Percentiles rank a stretch among this genome's conserved stretches.
Evolutionary conservation across 1,140 invertebrate genomes (phyloP).

Genomic region (Globodera ellingtonae): DNA sequence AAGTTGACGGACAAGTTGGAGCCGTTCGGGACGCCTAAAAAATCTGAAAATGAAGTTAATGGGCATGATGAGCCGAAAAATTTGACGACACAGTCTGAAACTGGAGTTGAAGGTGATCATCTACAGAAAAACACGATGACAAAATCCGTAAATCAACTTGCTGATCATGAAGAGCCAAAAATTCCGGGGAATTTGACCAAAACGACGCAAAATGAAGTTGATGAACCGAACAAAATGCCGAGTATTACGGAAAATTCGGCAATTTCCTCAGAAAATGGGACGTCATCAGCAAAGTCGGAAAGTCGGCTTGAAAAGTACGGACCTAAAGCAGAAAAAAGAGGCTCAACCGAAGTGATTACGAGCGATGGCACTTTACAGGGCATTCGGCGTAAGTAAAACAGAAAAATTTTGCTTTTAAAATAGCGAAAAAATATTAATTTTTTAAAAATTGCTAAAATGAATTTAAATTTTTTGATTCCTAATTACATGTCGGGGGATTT

Average conservation of each 20-base stretch:
- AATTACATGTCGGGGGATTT: no score
- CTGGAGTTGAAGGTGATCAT: no score
- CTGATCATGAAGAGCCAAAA: neutral
- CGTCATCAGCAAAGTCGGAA: neutral
- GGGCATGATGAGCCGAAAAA: neutral
- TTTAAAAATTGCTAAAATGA: neutral
- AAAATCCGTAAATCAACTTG: neutral
- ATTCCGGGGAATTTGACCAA: neutral
- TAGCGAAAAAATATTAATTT: neutral
- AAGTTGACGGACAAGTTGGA: neutral
- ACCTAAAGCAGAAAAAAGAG: neutral
- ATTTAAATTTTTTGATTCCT: no score
- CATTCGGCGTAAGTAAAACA: neutral
- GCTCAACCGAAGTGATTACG: neutral
- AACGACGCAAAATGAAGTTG: neutral
- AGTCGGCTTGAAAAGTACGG: constrained; percentile 26
- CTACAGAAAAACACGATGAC: no score
- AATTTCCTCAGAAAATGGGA: neutral
- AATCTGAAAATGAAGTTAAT: neutral
- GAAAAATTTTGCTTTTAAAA: no score
- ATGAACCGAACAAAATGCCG: neutral
- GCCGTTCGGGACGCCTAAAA: neutral
- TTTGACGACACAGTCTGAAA: neutral
- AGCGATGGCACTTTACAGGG: neutral
- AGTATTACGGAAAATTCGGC: neutral